Base-by-base conservation (phyloP, 1,140 invertebrate genomes). In the Apis laboriosa region DNA sequence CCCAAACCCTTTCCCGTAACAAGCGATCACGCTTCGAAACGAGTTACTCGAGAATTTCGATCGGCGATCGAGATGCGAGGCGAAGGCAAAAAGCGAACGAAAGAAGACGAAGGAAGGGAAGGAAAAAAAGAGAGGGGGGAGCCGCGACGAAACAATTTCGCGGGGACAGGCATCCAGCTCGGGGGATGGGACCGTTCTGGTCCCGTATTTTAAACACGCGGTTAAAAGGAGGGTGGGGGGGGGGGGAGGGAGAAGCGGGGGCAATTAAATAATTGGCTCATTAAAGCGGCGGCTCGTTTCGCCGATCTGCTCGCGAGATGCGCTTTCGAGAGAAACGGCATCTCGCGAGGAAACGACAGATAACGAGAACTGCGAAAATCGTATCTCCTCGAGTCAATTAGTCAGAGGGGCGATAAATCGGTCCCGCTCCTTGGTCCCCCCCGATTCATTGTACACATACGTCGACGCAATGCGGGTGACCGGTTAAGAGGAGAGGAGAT, bases 221-320 rank as follows among this genome's bases (percentile, higher is more conserved):
- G 28, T 8, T 24, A 13, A n/a, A 49, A 24, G n/a, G 63, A 51
- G 66, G n/a, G 67, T 53, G 58, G 28, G 17, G 61, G 0, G 28
- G 13, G 0, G 55, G 5, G 0, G 49, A 28, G 63, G 56, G 66
- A 24, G 67, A 58, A 58, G 72, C 28, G 55, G 53, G 61, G 55
- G 85, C 82, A 86, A 90, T 90, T 90, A 90, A 92, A 90, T 90
- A 90, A 91, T 92, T 90, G 89, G 86, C 86, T 90, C 85, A 88
- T 91, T 90, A 88, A 90, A 55, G 58, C 49, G 83, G 77, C 86
- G 85, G 84, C 83, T 79, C 75, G 85, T 87, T 86, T 88, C 83
- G 86, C 84, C 34, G 68, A 85, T 84, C 82, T 64, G 17, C 15
- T 13, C n/a, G n/a, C 21, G 21, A 49, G 80, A 34, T 43, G 67